Percentiles rank a stretch among this genome's conserved stretches.
Evolutionary conservation across 2,888 invertebrate species (phyloP).

Genomic region (Lampropteryx suffumata): DNA sequence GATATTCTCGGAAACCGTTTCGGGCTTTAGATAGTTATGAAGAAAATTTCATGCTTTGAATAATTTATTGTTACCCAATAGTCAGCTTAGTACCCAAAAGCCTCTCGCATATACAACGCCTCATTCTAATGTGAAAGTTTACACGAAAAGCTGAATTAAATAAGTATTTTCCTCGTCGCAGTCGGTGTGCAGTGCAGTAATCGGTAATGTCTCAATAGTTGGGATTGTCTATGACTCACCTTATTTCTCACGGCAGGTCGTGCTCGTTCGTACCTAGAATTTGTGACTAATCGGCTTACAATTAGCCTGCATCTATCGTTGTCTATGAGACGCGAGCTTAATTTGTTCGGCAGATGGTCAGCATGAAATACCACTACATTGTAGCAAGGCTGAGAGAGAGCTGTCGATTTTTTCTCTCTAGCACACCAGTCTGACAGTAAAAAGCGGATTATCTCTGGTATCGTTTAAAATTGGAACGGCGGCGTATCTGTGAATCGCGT

Average conservation of each 20-base stretch:
- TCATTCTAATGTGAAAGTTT: too few species aligned
- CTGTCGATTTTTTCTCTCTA: constrained; percentile 41
- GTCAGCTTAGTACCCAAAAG: background rate
- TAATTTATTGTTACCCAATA: constrained; percentile 24
- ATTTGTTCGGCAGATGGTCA: constrained; percentile 33
- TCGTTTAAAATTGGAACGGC: constrained; percentile 69
- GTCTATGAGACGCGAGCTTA: constrained; percentile 29
- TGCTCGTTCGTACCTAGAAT: constrained; percentile 52
- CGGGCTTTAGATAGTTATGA: constrained; percentile 21
- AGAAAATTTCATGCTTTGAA: constrained; percentile 29
- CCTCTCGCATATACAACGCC: too few species aligned
- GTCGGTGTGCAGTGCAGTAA: constrained; percentile 27
- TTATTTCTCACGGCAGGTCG: constrained; percentile 49
- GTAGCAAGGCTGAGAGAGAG: constrained; percentile 43
- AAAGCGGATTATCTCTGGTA: constrained; percentile 67
- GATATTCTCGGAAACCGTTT: constrained; percentile 17
- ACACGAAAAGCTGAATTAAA: too few species aligned
- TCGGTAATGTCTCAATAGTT: constrained; percentile 37
- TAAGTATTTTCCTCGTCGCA: constrained; percentile 30
- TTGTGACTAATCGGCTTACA: constrained; percentile 58
- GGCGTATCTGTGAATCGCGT: constrained; percentile 59
- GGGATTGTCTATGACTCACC: constrained; percentile 60
- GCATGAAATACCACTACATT: constrained; percentile 37
- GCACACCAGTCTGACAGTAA: constrained; percentile 54
- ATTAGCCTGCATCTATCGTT: constrained; percentile 35